Evolutionary conservation across 1,140 invertebrate species (phyloP).

Genomic region (Drosophila grimshawi): DNA sequence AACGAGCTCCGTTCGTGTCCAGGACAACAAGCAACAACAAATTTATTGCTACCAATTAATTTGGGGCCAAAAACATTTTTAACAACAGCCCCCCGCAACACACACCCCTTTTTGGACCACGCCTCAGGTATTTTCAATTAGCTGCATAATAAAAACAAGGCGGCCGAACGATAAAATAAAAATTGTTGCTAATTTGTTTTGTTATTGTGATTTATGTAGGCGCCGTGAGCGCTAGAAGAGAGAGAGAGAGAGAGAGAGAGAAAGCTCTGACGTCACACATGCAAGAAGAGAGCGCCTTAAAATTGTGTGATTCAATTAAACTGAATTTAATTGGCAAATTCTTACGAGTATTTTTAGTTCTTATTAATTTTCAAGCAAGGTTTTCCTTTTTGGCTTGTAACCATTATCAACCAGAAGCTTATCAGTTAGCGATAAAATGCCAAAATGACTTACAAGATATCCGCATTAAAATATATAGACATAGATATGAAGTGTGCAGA

Average conservation of each 20-base stretch:
- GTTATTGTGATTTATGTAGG: slow-evolving; percentile 76
- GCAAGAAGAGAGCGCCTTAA: not conserved
- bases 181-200: slow-evolving; percentile 77
- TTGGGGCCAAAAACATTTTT: slow-evolving; percentile 61
- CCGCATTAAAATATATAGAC: not conserved
- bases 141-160: slow-evolving; percentile 69
- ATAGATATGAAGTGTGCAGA: too few species aligned
- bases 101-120: not conserved
- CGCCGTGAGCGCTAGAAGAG: slow-evolving; percentile 29
- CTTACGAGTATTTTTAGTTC: slow-evolving; percentile 12
- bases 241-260: not conserved
- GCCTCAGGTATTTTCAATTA: slow-evolving; percentile 73
- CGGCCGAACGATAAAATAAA: slow-evolving; percentile 58
- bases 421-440: slow-evolving; percentile 28
- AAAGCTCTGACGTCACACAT: not conserved
- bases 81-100: slow-evolving; percentile 24
- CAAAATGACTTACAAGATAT: not conserved
- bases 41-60: slow-evolving; percentile 79
- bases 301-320: slow-evolving; percentile 32
- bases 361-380: not conserved
- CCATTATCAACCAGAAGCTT: not conserved
- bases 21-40: slow-evolving; percentile 46
- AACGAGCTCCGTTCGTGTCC: slow-evolving; percentile 23
- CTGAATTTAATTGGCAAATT: slow-evolving; percentile 31
- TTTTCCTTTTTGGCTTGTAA: not conserved